A percentile compares a stretch with the other conserved stretches of the same genome.
Evolutionary conservation across 2,797 vertebrate genomes (phyloP).

Genomic region (Amblyopsis hoosieri): DNA sequence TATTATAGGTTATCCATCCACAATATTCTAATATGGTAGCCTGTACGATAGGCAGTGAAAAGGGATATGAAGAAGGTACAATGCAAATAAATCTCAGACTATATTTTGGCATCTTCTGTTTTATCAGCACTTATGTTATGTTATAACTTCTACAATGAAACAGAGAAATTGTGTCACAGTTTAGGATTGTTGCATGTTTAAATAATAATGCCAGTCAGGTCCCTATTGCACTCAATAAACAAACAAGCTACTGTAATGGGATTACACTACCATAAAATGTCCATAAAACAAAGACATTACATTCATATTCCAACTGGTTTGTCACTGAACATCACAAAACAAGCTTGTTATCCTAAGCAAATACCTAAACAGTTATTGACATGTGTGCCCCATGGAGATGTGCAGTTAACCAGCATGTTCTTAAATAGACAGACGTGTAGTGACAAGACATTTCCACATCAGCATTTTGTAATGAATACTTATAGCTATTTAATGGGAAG

Average conservation of each 20-base stretch:
- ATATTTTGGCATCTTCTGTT: neutral
- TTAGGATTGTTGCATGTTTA: constrained; percentile 18
- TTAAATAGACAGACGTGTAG: constrained; percentile 45
- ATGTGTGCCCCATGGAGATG: constrained; percentile 42
- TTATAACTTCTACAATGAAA: constrained; percentile 10
- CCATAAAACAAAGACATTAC: constrained; percentile 41
- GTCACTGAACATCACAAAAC: constrained; percentile 61
- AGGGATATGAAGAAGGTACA: too few relatives aligned
- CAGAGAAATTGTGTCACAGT: constrained; percentile 18
- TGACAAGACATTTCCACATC: constrained; percentile 30
- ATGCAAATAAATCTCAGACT: constrained; percentile 11
- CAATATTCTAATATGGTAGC: too few relatives aligned
- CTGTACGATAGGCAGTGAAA: too few relatives aligned
- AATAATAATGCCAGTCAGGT: constrained; percentile 29
- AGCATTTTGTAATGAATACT: constrained; percentile 19
- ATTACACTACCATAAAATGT: constrained; percentile 9
- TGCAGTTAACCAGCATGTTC: constrained; percentile 52
- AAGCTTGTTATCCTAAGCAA: constrained; percentile 71
- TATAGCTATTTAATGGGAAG: too few relatives aligned
- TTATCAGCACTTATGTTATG: constrained; percentile 15
- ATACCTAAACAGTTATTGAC: constrained; percentile 58
- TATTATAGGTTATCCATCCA: too few relatives aligned
- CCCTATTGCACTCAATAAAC: constrained; percentile 31
- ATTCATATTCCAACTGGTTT: constrained; percentile 44
- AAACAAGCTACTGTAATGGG: constrained; percentile 41